Evolutionary conservation across 2,797 vertebrate species (phyloP), one percentile per base, ranked within the genome.

Genomic region (Threskiornis aethiopicus): DNA sequence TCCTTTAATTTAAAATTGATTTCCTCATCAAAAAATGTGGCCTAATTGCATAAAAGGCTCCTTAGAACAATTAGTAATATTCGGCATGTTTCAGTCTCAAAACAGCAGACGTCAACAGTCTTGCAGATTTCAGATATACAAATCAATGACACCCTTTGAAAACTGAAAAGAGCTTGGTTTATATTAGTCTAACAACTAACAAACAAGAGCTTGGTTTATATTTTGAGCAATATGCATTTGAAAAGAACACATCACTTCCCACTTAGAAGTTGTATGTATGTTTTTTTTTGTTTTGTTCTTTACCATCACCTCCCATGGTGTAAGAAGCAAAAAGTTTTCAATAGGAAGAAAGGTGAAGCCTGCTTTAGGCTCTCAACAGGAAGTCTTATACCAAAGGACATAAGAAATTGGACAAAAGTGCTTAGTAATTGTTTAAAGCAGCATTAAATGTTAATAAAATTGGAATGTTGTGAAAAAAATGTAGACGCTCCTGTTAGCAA

Each of bases 1-100:
- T 78, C 61, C 52, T 96, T 97, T 96, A 95, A 97, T 95, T 89
- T 85, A 92, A 94, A 94, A 86, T 96, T 94, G 28, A 97, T 97
- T 97, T 89, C 81, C 51, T 95, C 87, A 92, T 90, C 19, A 87
- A 95, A 89, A 97, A 94, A 49, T 25, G 44, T 87, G 91, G 73
- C 46, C 39, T 96, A 95, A 86, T 96, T 95, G 82, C 71, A 96
- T 65, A 96, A 93, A 92, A 94, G 57, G 22, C 59, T 93, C 87
- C 71, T 90, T 39, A n/a, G 52, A 96, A 90, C 87, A 92, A 94
- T 87, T 78, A 89, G 77, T 95, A 41, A 51, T 35, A 64, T 66
- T 91, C 77, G 55, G 41, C 0, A 2, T 51, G 65, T 73, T 93
- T 80, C 58, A 51, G 58, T 72, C 84, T 91, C 71, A 81, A 81